phyloP scores from a whole-genome alignment of 2,113 vertebrate genomes.

The Lophochroa leadbeateri region DNA sequence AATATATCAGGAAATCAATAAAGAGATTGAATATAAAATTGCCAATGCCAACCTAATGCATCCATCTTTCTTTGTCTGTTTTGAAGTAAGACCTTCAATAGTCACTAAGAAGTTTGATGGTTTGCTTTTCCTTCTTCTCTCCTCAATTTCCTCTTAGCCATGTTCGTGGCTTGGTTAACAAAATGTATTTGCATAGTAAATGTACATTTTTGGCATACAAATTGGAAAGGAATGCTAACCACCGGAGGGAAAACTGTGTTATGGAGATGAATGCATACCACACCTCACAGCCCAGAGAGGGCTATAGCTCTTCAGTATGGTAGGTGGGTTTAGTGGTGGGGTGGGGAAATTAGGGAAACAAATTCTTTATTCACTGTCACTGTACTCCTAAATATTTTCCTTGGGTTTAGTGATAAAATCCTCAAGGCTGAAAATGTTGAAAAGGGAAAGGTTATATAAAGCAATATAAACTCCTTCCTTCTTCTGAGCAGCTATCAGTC shows the following conservation, averaged over 20 bases:
- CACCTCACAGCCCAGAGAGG: not conserved
- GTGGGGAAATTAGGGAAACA: not conserved
- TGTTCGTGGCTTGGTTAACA: not conserved
- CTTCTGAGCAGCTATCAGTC: not conserved
- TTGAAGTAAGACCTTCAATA: not conserved
- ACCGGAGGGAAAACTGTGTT: not conserved
- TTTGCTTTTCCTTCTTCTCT: not conserved
- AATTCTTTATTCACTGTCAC: not conserved
- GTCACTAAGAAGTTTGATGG: not conserved
- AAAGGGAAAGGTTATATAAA: not conserved
- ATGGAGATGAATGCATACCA: not conserved
- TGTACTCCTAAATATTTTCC: not conserved
- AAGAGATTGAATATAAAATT: not conserved
- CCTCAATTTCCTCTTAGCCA: not conserved
- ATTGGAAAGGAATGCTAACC: not conserved
- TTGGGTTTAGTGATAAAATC: not conserved
- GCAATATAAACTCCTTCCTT: not conserved
- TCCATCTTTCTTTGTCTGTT: not conserved
- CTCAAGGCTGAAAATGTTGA: not conserved
- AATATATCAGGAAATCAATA: not conserved
- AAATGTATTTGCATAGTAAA: not conserved
- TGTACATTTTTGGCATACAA: not conserved
- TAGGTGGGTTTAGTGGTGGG: not conserved
- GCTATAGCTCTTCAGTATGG: not conserved
- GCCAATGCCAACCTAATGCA: not conserved